These are phyloP conservation scores for Beris morrisii DNA, from an alignment of 2,888 invertebrate species.

Conservation along the genomic window DNA sequence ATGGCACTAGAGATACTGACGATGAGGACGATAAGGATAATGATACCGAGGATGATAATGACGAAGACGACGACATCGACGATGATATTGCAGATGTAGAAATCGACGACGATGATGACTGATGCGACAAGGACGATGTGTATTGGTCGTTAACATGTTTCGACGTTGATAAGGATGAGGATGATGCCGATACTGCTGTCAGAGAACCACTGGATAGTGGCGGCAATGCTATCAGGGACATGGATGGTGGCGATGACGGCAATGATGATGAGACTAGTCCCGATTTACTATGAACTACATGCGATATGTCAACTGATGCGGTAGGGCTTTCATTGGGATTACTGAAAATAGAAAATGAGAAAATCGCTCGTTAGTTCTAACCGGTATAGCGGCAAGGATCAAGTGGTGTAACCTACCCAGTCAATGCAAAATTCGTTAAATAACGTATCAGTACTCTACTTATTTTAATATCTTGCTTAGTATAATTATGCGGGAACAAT, in stretches of 20 bases:
- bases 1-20: background rate
- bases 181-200: conserved; percentile 12
- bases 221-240: conserved; percentile 22
- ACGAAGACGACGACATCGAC: background rate
- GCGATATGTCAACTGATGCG: conserved; percentile 44
- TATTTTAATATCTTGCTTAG: conserved; percentile 73
- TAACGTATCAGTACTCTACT: conserved; percentile 80
- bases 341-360: conserved; percentile 23
- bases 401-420: conserved; percentile 67
- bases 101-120: background rate
- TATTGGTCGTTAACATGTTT: conserved; percentile 1
- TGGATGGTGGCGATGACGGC: conserved; percentile 34
- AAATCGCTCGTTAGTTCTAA: conserved; percentile 5
- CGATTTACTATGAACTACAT: conserved; percentile 38
- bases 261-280: conserved; percentile 26
- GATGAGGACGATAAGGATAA: conserved; percentile 6
- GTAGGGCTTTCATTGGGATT: conserved; percentile 45
- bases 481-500: conserved; percentile 76
- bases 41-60: conserved; percentile 14
- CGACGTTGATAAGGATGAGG: conserved; percentile 12
- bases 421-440: conserved; percentile 83
- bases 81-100: background rate
- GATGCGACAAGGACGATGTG: conserved; percentile 16
- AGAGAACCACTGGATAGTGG: conserved; percentile 12
- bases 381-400: background rate